phyloP scores from a whole-genome alignment of 2,888 invertebrate genomes.

The Phyllotreta cruciferae region DNA sequence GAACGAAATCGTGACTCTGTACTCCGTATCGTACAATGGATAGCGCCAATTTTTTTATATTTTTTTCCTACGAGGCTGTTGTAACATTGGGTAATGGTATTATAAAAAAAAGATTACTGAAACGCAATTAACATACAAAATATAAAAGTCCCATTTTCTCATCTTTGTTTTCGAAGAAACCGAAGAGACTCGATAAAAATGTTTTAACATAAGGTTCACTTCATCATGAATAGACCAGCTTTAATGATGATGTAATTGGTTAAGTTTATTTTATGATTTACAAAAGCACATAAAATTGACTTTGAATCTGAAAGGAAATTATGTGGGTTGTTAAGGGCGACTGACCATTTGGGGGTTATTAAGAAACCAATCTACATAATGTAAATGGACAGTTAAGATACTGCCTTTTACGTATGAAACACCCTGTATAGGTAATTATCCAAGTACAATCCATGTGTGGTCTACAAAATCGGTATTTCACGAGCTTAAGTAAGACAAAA shows the following conservation, averaged over 20 bases:
- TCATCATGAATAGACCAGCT: too few species aligned
- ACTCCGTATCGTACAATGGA: slow-evolving; percentile 24
- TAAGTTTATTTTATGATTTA: too few species aligned
- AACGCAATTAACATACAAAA: slow-evolving; percentile 20
- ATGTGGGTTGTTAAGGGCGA: too few species aligned
- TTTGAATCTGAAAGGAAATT: too few species aligned
- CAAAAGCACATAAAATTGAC: too few species aligned
- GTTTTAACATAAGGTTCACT: slow-evolving; percentile 1
- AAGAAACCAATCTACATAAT: too few species aligned
- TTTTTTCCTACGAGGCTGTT: slow-evolving; percentile 18
- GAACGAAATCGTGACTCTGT: slow-evolving; percentile 22
- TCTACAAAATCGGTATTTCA: slow-evolving; percentile 37
- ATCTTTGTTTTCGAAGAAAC: slow-evolving; percentile 13
- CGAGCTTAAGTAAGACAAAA: slow-evolving; percentile 35
- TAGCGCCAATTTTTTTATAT: slow-evolving; percentile 22
- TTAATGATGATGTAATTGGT: too few species aligned
- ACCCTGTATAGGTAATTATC: slow-evolving; percentile 25
- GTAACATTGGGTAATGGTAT: slow-evolving; percentile 24
- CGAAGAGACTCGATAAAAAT: slow-evolving; percentile 11
- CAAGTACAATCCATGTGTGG: slow-evolving; percentile 33
- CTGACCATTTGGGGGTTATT: too few species aligned
- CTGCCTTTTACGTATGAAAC: too few species aligned
- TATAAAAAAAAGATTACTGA: slow-evolving; percentile 26
- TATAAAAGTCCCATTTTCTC: slow-evolving; percentile 5
- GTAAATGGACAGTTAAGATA: too few species aligned